A percentile compares a stretch with the other conserved stretches of the same genome.
These are phyloP conservation scores for Parazoanthus swiftii DNA, from an alignment of 92 coral and sea anemone species.

Conservation along the genomic window DNA sequence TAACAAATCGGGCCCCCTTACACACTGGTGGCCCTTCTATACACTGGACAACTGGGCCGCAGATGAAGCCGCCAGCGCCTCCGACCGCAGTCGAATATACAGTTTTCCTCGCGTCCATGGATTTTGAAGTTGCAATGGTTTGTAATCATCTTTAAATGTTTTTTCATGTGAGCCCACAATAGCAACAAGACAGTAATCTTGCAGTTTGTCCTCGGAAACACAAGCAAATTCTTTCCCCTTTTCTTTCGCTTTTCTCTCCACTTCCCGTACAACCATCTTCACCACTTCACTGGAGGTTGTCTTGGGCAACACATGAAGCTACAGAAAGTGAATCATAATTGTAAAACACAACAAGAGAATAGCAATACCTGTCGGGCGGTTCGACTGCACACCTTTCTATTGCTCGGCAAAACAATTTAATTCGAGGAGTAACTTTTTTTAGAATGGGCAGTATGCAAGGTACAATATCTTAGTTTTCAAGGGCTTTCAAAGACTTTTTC, in stretches of 20 bases:
- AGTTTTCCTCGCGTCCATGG: conserved; percentile 95
- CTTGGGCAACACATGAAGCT: conserved; percentile 83
- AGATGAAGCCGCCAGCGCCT: conserved; percentile 88
- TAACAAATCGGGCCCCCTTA: too few relatives aligned
- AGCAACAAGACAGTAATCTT: conserved; percentile 87
- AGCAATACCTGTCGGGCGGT: too few relatives aligned
- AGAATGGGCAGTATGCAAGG: background rate
- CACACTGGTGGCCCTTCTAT: conserved; percentile 11
- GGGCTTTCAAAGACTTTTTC: too few relatives aligned
- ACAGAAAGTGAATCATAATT: background rate
- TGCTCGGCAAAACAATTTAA: background rate
- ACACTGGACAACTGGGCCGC: conserved; percentile 76
- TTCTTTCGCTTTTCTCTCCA: conserved; percentile 76
- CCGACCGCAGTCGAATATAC: conserved; percentile 82
- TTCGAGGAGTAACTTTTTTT: background rate
- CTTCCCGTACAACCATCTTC: conserved; percentile 79
- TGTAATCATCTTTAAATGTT: conserved; percentile 83
- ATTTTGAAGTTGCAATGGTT: conserved; percentile 84
- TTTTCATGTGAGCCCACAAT: conserved; percentile 93
- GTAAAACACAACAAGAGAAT: background rate
- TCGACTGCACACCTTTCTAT: background rate
- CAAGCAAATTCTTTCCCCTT: conserved; percentile 52
- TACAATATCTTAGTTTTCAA: too few relatives aligned
- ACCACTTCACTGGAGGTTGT: conserved; percentile 91
- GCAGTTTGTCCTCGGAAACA: conserved; percentile 61